A percentile compares a stretch with the other conserved stretches of the same genome.
phyloP scores from a whole-genome alignment of 2,113 vertebrate species.

The Oreochromis tanganicae region DNA sequence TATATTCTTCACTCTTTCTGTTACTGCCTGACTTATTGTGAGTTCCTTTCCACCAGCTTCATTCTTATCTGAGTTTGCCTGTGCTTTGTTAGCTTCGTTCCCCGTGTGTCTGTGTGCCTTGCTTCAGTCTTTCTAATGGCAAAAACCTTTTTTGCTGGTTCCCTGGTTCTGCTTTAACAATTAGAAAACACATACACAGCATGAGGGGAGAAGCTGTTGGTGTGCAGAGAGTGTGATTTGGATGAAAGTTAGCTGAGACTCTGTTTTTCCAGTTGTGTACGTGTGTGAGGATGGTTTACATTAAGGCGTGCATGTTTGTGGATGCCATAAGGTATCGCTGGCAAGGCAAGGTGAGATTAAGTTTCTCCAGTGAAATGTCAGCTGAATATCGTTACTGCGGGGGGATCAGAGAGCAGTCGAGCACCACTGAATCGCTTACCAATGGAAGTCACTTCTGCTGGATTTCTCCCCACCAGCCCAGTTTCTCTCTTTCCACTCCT shows the following conservation, averaged over 20 bases:
- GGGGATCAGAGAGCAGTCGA: slow-evolving; percentile 55
- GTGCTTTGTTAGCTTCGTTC: not conserved
- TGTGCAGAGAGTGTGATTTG: slow-evolving; percentile 35
- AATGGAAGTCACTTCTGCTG: slow-evolving; percentile 50
- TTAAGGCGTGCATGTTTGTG: not conserved
- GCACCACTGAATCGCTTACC: slow-evolving; percentile 36
- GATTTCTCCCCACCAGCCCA: slow-evolving; percentile 15
- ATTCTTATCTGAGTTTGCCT: rapidly evolving
- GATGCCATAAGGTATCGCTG: slow-evolving; percentile 45
- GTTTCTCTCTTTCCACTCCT: slow-evolving; percentile 43
- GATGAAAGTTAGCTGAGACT: slow-evolving; percentile 1
- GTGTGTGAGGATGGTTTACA: slow-evolving; percentile 16
- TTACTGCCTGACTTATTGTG: not conserved
- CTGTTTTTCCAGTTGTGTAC: slow-evolving; percentile 44
- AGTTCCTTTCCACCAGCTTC: not conserved
- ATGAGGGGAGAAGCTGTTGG: not conserved
- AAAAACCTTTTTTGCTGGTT: not conserved
- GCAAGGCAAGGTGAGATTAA: slow-evolving; percentile 21
- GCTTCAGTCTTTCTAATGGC: not conserved
- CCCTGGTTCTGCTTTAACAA: not conserved
- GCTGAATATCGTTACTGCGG: slow-evolving; percentile 51
- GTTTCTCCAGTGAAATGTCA: slow-evolving; percentile 58
- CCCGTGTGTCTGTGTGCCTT: not conserved
- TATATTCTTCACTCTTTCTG: not conserved
- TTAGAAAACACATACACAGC: not conserved